phyloP scores from a whole-genome alignment of 2,797 vertebrate species.

The Petrocephalus schoutedeni region DNA sequence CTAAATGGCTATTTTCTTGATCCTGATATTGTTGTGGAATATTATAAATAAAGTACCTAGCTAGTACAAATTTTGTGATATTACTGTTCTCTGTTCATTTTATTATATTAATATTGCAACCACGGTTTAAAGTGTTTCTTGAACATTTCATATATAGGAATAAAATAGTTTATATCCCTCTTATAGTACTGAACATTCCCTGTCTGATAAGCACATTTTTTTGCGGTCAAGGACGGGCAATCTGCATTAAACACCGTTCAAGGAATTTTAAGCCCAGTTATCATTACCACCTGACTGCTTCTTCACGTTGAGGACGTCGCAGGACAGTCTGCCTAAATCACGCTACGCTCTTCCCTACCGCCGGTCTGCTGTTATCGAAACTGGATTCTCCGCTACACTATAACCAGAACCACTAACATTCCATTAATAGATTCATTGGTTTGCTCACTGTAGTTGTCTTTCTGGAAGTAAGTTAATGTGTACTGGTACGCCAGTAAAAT shows the following conservation, averaged over 20 bases:
- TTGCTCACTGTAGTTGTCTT: slow-evolving; percentile 11
- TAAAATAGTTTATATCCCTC: not conserved
- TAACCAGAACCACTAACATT: slow-evolving; percentile 4
- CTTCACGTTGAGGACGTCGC: not conserved
- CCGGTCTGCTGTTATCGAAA: slow-evolving; percentile 13
- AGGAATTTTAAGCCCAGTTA: slow-evolving; percentile 6
- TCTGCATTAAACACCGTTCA: not conserved
- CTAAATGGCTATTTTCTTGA: not conserved
- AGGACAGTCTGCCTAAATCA: slow-evolving; percentile 4
- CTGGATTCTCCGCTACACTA: not conserved
- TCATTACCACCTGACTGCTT: not conserved
- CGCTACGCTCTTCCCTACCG: not conserved
- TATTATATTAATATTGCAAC: not conserved
- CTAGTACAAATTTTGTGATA: not conserved
- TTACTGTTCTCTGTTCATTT: not conserved
- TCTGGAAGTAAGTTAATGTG: slow-evolving; percentile 18
- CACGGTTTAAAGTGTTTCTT: not conserved
- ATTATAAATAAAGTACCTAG: not conserved
- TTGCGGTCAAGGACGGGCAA: not conserved
- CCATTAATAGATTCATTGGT: slow-evolving; percentile 10
- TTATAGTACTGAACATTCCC: not conserved
- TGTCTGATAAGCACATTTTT: not conserved
- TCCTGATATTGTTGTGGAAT: not conserved
- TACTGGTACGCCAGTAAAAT: slow-evolving; percentile 28
- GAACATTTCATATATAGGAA: not conserved